Conservation (phyloP, 1,140 invertebrate species). For the Eulimnadia texana region DNA sequence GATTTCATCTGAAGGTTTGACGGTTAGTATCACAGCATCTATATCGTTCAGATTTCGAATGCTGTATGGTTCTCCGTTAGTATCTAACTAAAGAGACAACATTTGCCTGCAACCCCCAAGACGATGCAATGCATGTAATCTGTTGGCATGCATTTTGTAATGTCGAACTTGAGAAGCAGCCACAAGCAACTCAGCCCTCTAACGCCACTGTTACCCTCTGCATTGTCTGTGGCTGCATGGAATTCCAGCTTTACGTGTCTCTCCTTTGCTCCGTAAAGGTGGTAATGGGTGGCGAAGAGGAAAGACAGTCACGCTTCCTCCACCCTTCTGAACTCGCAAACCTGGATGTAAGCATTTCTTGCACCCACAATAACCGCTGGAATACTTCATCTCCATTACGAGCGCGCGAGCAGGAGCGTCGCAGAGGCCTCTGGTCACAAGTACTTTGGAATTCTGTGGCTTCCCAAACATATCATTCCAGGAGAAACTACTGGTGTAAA, state of each 20-base stretch:
- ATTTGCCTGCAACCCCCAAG: slow-evolving; percentile 4
- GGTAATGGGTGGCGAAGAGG: neutral
- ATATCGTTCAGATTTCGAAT: neutral
- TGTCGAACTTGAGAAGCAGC: neutral
- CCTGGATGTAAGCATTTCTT: slow-evolving; percentile 3
- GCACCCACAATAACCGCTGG: neutral
- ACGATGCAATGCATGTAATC: slow-evolving; percentile 5
- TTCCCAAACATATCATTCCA: slow-evolving; percentile 3
- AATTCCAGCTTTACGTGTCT: neutral
- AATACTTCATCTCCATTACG: neutral
- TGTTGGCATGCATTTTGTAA: neutral
- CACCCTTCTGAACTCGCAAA: slow-evolving; percentile 6
- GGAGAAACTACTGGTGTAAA: neutral
- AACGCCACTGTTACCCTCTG: neutral
- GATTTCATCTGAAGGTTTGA: slow-evolving; percentile 7
- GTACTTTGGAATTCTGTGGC: neutral
- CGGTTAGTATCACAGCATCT: neutral
- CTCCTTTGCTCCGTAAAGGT: neutral
- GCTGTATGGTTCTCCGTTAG: neutral
- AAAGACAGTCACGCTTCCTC: neutral
- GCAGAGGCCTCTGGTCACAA: neutral
- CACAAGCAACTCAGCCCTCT: neutral
- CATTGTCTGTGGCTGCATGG: neutral
- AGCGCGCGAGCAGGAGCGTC: slow-evolving; percentile 2
- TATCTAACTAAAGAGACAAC: neutral